Base-by-base conservation (phyloP, 2,113 vertebrate species). In the Antidorcas marsupialis region DNA sequence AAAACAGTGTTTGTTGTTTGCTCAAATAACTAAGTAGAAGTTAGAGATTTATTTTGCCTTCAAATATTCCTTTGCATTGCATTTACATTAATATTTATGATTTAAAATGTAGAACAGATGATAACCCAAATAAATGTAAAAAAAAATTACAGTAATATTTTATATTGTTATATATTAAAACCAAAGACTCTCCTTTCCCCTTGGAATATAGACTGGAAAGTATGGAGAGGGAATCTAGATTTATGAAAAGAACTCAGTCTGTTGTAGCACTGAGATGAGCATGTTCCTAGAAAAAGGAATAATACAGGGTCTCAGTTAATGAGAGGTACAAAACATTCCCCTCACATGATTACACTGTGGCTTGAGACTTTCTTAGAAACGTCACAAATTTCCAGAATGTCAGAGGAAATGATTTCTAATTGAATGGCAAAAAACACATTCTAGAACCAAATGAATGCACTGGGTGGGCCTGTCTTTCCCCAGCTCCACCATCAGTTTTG, bases 21-120 rank as follows among this genome's bases (percentile, higher is more conserved):
- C 23, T 55, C 30, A 53, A 74, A 62, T 43, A 94, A 79, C n/a
- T 57, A 86, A 67, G 50, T 21, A 93, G 81, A 83, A 23, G 36
- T 74, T 43, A 93, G 6, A 59, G 71, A 94, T 94, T 85, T 71
- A 55, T 84, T 97, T 90, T 94, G 57, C 28, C 43, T 93, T 95
- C 62, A 92, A 87, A 85, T 59, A 90, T 55, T 95, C 94, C 16
- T 95, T 86, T 17, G 8, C n/a, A 57, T 64, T 88, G 17, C 43
- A 81, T 6, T 33, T 67, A 57, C 16, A 55, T 87, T 64, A 92
- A 92, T 27, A 50, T 15, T 76, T 83, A 39, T 86, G 39, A 86
- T 71, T 92, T 92, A 76, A 89, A 50, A 50, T 14, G 47, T 50
- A 50, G 47, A 50, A 50, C 47, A 36, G 36, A 74, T 33, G 25